Base-by-base conservation (phyloP, 2,797 vertebrate species). In the Sebastiscus albofasciatus region DNA sequence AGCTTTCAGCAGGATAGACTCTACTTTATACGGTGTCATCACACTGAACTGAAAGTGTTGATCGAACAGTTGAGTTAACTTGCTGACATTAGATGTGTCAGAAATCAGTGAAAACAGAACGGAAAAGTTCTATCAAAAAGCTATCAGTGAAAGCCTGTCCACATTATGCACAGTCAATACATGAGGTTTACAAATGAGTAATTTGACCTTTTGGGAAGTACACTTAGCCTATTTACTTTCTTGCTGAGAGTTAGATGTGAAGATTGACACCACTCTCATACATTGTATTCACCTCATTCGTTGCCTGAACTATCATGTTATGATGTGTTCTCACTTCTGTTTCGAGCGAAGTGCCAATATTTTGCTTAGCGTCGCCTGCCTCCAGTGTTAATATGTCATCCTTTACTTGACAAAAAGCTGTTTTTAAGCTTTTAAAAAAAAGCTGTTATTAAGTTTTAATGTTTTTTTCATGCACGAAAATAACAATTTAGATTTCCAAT, bases 1-100 rank as follows among this genome's bases (percentile, higher is more conserved):
- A 70, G 70, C 81, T 85, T 89, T 84, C 81, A 85, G 83, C 72
- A 2, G 80, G 73, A 89, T 78, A 84, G 82, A 79, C 82, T 84
- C 49, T 5, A 83, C 87, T 89, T 83, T 79, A 75, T 86, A 84
- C 84, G 81, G 76, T 83, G 80, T 79, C 89, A 84, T 91, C 85
- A 62, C 26, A 52, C 58, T 73, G 62, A 59, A 58, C 58, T 73
- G 62, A 59, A 58, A 64, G 79, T 64, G 68, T 77, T 60, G 67
- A 75, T 80, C 69, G 36, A 71, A 79, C 76, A 59, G 70, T 72
- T 3, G 69, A 75, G 72, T 76, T 49, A 62, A 66, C 46, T 75
- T 78, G 81, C 77, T 84, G 76, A 88, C 85, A 64, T 58, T 24
- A 52, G 36, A 80, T 6, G 46, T 46, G 26, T 31, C 36, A 42